phyloP scores from a whole-genome alignment of 2,888 invertebrate species.

The Phania funesta region DNA sequence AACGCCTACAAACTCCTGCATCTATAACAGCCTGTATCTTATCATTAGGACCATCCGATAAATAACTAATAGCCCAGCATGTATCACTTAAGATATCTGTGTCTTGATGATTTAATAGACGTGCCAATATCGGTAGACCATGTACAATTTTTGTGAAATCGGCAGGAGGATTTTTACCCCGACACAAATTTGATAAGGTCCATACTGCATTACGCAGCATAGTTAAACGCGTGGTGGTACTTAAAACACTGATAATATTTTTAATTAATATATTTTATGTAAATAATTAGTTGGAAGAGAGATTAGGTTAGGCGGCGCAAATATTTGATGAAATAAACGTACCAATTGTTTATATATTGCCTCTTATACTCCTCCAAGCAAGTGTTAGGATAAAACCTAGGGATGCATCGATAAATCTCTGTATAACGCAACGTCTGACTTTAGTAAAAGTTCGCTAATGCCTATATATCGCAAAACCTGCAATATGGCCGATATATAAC shows the following conservation, averaged over 20 bases:
- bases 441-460: too few species aligned
- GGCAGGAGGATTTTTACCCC: constrained; percentile 98
- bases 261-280: not conserved
- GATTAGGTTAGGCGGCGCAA: too few species aligned
- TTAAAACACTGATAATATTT: constrained; percentile 84
- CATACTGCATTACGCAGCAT: constrained; percentile 99
- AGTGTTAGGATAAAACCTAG: too few species aligned
- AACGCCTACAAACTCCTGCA: constrained; percentile 93
- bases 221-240: constrained; percentile 89
- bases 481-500: too few species aligned
- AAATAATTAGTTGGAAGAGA: too few species aligned
- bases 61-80: constrained; percentile 98
- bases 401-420: too few species aligned
- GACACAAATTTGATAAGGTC: constrained; percentile 97
- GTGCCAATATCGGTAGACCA: constrained; percentile 92
- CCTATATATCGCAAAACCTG: too few species aligned
- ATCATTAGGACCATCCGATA: constrained; percentile 98
- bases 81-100: constrained; percentile 95
- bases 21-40: constrained; percentile 98
- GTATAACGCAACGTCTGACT: too few species aligned
- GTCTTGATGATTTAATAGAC: constrained; percentile 92
- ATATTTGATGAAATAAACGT: too few species aligned
- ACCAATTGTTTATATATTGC: too few species aligned
- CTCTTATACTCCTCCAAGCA: too few species aligned
- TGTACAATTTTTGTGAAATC: constrained; percentile 86